These are phyloP conservation scores for Pterocles gutturalis DNA, from an alignment of 2,113 vertebrate genomes.

Conservation along the genomic window DNA sequence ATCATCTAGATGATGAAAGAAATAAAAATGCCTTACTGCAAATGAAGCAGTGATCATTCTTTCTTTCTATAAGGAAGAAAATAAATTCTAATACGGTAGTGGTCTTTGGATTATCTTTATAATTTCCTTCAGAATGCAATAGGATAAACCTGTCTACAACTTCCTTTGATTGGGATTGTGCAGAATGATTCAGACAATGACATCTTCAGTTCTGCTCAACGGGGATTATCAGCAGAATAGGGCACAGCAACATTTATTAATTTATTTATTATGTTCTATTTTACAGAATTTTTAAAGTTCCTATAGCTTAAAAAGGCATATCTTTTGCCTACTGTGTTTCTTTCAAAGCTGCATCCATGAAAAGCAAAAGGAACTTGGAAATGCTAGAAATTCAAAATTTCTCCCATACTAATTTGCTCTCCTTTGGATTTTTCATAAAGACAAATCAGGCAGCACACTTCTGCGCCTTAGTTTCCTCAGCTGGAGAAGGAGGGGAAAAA, in stretches of 20 bases:
- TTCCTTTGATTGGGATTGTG: not conserved
- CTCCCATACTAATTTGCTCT: slow-evolving; percentile 43
- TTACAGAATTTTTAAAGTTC: not conserved
- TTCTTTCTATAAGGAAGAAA: not conserved
- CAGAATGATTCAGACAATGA: slow-evolving; percentile 3
- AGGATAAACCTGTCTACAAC: not conserved
- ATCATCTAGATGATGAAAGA: slow-evolving; percentile 7
- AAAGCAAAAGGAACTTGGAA: slow-evolving; percentile 42
- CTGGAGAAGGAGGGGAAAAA: slow-evolving; percentile 26
- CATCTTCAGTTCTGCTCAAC: slow-evolving; percentile 1
- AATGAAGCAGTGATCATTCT: not conserved
- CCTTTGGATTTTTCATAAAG: slow-evolving; percentile 57
- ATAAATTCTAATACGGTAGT: not conserved
- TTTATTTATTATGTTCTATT: slow-evolving; percentile 39
- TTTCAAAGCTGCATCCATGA: slow-evolving; percentile 23
- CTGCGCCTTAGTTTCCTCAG: slow-evolving; percentile 65
- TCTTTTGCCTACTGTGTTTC: slow-evolving; percentile 44
- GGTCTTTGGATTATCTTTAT: slow-evolving; percentile 13
- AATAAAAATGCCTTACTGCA: slow-evolving; percentile 27
- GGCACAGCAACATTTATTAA: slow-evolving; percentile 1
- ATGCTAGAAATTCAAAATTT: slow-evolving; percentile 51
- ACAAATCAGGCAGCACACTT: slow-evolving; percentile 37
- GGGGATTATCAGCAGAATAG: not conserved
- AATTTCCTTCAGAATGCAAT: slow-evolving; percentile 14
- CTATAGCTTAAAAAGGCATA: slow-evolving; percentile 5